These are phyloP conservation scores for Oligia fasciuncula DNA, from an alignment of 2,888 invertebrate species.

Conservation along the genomic window DNA sequence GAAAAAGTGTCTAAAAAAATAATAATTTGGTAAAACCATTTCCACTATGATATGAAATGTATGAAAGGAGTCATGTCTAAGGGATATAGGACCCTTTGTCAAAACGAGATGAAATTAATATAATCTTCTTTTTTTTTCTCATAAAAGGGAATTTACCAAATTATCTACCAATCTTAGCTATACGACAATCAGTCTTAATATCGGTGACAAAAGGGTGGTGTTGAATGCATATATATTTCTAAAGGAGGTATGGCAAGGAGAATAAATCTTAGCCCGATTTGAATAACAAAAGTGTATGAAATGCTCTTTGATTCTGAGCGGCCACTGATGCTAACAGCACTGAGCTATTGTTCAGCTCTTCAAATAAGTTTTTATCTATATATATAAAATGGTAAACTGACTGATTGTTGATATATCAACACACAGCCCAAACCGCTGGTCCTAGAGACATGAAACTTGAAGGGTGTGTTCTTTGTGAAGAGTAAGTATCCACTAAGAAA, in stretches of 20 bases:
- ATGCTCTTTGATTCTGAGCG: conserved; percentile 64
- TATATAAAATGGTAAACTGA: too few species aligned
- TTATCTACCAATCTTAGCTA: not conserved
- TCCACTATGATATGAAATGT: conserved; percentile 56
- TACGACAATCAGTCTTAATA: conserved; percentile 17
- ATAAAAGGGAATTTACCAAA: conserved; percentile 53
- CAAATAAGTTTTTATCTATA: conserved; percentile 56
- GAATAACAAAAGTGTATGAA: conserved; percentile 66
- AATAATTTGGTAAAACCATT: conserved; percentile 63
- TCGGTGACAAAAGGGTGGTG: rapidly evolving
- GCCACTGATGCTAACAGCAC: conserved; percentile 55
- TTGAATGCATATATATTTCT: conserved; percentile 9
- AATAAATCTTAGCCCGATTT: conserved; percentile 66
- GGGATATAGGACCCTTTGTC: conserved; percentile 61
- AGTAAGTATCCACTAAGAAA: too few species aligned
- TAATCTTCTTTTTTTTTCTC: conserved; percentile 62
- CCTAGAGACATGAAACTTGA: too few species aligned
- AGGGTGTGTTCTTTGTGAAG: too few species aligned
- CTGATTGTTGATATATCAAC: too few species aligned
- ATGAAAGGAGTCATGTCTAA: conserved; percentile 61
- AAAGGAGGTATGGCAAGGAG: conserved; percentile 48
- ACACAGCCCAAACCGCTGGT: too few species aligned
- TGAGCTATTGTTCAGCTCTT: conserved; percentile 52
- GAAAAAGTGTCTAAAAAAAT: conserved; percentile 47
- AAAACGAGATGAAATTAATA: conserved; percentile 67